These are phyloP conservation scores for Parazoanthus swiftii DNA, from an alignment of 92 coral and sea anemone species.

Conservation along the genomic window DNA sequence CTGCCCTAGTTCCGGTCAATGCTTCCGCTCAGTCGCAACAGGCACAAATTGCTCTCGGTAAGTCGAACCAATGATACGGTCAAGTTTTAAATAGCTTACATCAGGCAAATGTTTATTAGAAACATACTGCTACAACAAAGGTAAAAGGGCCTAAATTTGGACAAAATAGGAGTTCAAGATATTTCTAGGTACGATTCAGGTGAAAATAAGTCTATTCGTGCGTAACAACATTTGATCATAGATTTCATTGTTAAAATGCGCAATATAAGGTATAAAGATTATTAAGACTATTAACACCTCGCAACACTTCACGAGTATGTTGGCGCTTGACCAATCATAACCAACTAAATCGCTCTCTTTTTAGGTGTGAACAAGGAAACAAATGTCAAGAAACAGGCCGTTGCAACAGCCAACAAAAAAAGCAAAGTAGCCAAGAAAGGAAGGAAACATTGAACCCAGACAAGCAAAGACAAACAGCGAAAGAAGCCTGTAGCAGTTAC, in stretches of 20 bases:
- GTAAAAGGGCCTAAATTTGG: neutral
- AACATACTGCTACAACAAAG: neutral
- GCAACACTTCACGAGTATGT: too few species aligned
- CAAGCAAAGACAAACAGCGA: neutral
- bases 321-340: too few species aligned
- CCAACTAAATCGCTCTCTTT: neutral
- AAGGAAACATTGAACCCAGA: neutral
- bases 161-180: too few species aligned
- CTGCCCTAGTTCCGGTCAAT: conserved; percentile 15
- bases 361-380: conserved; percentile 3
- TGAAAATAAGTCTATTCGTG: too few species aligned
- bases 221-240: too few species aligned
- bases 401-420: neutral
- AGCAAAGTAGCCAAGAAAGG: neutral
- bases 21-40: neutral
- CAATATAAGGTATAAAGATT: too few species aligned
- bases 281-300: too few species aligned
- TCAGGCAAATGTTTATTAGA: neutral
- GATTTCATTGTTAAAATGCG: too few species aligned
- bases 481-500: too few species aligned
- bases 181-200: too few species aligned
- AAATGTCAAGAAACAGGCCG: neutral
- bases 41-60: conserved; percentile 24
- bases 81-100: neutral
- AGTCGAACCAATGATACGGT: neutral